Conservation (phyloP, 2,888 invertebrate genomes). For the Sinohyriopsis cumingii region DNA sequence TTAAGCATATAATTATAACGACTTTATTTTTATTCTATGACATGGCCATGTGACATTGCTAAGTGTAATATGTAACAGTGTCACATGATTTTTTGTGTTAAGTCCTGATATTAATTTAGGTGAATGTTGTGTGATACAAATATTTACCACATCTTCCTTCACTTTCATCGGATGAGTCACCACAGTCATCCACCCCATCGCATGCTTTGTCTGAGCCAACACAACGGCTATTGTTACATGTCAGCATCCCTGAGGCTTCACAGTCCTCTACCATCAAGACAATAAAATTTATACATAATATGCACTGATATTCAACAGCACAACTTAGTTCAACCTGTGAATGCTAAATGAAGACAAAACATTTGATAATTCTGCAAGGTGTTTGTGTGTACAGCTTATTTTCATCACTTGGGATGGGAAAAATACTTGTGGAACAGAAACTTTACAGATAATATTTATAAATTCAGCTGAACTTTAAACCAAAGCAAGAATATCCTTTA, state of each 20-base stretch:
- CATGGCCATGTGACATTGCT: too few relatives aligned
- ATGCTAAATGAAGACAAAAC: not conserved
- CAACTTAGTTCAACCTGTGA: not conserved
- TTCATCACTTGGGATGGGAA: too few relatives aligned
- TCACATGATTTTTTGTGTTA: too few relatives aligned
- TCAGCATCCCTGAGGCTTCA: conserved; percentile 72
- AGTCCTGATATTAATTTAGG: not conserved
- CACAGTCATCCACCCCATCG: conserved; percentile 59
- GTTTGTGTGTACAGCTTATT: not conserved
- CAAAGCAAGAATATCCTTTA: too few relatives aligned
- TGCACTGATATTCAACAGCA: not conserved
- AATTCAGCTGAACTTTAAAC: too few relatives aligned
- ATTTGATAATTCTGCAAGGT: not conserved
- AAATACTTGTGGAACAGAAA: too few relatives aligned
- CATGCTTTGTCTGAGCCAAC: conserved; percentile 44
- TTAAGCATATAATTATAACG: too few relatives aligned
- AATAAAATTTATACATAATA: conserved; percentile 1
- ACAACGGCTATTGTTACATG: conserved; percentile 75
- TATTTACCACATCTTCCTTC: conserved; percentile 25
- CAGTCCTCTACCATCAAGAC: conserved; percentile 30
- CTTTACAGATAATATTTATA: too few relatives aligned
- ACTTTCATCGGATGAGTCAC: conserved; percentile 63
- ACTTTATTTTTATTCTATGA: too few relatives aligned
- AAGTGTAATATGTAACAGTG: too few relatives aligned
- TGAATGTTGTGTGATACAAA: not conserved